These are phyloP conservation scores for Ectropis crepuscularia DNA, from an alignment of 2,888 invertebrate genomes.

Conservation along the genomic window DNA sequence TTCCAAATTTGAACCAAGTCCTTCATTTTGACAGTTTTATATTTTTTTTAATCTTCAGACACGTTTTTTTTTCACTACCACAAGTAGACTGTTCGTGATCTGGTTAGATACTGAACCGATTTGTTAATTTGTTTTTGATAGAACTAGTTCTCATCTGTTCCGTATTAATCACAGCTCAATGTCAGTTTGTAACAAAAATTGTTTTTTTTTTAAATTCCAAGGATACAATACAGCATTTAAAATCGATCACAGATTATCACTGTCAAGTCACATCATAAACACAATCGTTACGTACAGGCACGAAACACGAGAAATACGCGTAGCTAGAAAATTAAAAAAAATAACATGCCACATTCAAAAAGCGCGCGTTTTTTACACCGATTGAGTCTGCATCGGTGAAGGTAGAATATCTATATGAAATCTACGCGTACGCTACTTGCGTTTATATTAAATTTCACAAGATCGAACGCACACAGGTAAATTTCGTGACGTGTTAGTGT, in stretches of 20 bases:
- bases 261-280: slow-evolving; percentile 11
- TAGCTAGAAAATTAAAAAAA: slow-evolving; percentile 24
- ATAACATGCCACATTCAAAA: slow-evolving; percentile 41
- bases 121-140: slow-evolving; percentile 26
- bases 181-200: slow-evolving; percentile 11
- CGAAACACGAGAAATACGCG: neutral
- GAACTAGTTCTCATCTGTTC: slow-evolving; percentile 15
- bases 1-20: slow-evolving; percentile 86
- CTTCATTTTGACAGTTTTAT: slow-evolving; percentile 78
- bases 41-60: neutral
- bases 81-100: slow-evolving; percentile 1
- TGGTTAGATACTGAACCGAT: slow-evolving; percentile 14
- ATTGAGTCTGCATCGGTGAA: slow-evolving; percentile 40
- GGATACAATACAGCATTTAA: neutral
- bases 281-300: slow-evolving; percentile 1
- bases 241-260: slow-evolving; percentile 13
- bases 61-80: slow-evolving; percentile 1
- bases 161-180: slow-evolving; percentile 22
- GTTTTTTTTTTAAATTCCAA: neutral
- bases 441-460: slow-evolving; percentile 45
- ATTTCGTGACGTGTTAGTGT: neutral
- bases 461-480: slow-evolving; percentile 32
- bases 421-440: slow-evolving; percentile 25
- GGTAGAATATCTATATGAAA: slow-evolving; percentile 37
- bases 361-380: slow-evolving; percentile 36